Conservation (phyloP, 2,113 vertebrate species). For the Strix aluco region DNA sequence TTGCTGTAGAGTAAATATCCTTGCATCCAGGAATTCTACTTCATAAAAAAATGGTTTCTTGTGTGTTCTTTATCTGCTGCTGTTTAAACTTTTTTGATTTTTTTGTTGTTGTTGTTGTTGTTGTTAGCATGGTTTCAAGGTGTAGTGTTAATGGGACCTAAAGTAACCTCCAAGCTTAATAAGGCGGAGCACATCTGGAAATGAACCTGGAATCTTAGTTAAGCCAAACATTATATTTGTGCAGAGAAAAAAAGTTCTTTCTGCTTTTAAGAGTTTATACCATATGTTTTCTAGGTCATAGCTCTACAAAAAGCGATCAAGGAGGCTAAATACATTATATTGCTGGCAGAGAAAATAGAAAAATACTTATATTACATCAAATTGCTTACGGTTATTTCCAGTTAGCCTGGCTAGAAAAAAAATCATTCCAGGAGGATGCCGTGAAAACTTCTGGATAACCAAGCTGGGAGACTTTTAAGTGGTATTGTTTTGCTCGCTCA, state of each 20-base stretch:
- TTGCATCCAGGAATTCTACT: neutral
- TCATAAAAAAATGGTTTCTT: neutral
- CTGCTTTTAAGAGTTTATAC: neutral
- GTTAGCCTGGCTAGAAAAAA: neutral
- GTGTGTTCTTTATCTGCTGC: neutral
- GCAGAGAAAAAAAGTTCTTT: neutral
- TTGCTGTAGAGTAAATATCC: neutral
- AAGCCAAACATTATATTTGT: neutral
- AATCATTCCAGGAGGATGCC: neutral
- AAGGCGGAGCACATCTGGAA: neutral
- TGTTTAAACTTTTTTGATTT: neutral
- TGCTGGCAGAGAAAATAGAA: neutral
- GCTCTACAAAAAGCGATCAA: neutral
- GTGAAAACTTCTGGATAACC: neutral
- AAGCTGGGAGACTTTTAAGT: neutral
- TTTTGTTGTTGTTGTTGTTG: fast-evolving
- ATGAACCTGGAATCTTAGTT: neutral
- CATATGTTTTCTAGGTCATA: neutral
- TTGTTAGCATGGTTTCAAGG: neutral
- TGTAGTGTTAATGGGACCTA: neutral
- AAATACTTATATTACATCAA: neutral
- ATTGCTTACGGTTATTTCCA: neutral
- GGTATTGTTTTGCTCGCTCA: neutral
- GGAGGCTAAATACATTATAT: neutral
- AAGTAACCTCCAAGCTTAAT: neutral